phyloP scores from a whole-genome alignment of 2,113 vertebrate species.

The Phycodurus eques region DNA sequence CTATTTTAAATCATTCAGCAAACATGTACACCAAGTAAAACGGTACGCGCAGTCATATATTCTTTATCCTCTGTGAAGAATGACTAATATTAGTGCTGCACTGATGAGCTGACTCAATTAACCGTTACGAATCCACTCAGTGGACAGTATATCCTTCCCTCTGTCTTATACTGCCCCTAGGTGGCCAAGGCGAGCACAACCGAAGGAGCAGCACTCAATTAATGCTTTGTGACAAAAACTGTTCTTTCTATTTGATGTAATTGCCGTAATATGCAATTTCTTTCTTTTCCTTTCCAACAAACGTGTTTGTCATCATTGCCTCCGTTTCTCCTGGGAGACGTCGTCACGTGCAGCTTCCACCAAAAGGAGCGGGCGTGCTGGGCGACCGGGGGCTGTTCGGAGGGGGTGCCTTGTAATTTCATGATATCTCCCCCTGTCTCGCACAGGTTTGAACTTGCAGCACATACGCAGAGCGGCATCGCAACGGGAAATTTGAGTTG shows the following conservation, averaged over 20 bases:
- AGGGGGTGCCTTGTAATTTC: background rate
- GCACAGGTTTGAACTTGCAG: slow-evolving; percentile 39
- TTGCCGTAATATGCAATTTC: background rate
- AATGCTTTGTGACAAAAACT: no score
- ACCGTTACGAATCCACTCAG: no score
- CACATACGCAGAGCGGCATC: slow-evolving; percentile 40
- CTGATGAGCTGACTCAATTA: background rate
- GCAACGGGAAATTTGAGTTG: slow-evolving; percentile 50
- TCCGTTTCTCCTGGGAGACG: background rate
- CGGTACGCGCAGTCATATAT: background rate
- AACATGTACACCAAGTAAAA: background rate
- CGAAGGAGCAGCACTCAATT: no score
- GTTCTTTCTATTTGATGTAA: no score
- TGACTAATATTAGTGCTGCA: background rate
- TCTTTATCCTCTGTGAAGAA: background rate
- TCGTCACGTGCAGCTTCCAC: slow-evolving; percentile 4
- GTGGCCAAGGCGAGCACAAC: no score
- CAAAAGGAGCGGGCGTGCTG: background rate
- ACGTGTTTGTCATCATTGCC: background rate
- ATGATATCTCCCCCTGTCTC: slow-evolving; percentile 5
- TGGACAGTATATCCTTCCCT: no score
- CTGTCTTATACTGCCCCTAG: background rate
- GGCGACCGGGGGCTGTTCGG: background rate
- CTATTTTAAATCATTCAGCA: no score
- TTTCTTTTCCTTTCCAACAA: background rate